Evolutionary conservation across 1,140 invertebrate genomes (phyloP), one percentile per base, ranked within the genome.

Genomic region (Drosophila mayri): DNA sequence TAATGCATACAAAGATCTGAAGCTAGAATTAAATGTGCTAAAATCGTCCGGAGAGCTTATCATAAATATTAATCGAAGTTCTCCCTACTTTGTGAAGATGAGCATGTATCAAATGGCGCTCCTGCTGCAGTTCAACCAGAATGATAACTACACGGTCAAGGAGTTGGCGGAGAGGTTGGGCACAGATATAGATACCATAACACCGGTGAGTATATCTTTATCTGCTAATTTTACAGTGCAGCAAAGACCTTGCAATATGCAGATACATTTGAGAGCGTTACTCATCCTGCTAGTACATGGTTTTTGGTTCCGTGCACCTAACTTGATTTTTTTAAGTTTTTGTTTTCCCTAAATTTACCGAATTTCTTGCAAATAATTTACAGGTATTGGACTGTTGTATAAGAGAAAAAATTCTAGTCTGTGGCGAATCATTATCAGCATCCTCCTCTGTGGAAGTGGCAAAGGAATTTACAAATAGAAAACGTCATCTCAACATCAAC

Each of bases 101-200:
- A 54, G 11, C 18, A 62, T 37, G 10, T 44, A 47, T 6, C 68
- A 74, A 54, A 74, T 74, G 71, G 57, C 57, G 3, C 16, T 74
- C 10, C 14, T 74, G 12, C 40, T 74, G n/a, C 47, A 46, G 3
- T 74, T 73, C 18, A 74, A 74, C n/a, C 22, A 38, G 12, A 35
- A 35, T 0, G 20, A 74, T 14, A 61, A 3, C 3, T 62, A 54
- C 11, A 62, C 47, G 11, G 16, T 46, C 12, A 0, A 40, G 0
- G 22, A 74, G 1, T 22, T 74, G 38, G 28, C 12, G 5, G 14
- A 16, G 0, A 28, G 5, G 7, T 38, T 63, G 11, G 47, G 49
- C 14, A 46, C 28, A 12, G 1, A 38, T 8, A 3, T 14, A 2
- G 47, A 63, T 11, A 35, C 20, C 14, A 11, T 74, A 1, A 22